Base-by-base conservation (phyloP, 1,140 invertebrate genomes). In the Riptortus pedestris region DNA sequence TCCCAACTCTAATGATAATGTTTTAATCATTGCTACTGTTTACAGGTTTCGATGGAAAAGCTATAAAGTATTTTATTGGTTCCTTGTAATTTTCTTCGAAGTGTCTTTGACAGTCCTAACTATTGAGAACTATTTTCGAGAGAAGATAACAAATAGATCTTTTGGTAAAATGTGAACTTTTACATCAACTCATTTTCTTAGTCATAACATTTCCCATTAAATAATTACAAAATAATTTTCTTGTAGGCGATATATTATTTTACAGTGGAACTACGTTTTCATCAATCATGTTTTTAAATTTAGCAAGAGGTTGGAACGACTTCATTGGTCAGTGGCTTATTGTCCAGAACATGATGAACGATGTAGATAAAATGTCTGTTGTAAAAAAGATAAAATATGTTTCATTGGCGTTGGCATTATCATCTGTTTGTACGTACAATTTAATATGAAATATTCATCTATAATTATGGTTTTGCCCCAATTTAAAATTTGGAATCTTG, bases 181-280 rank as follows among this genome's bases (percentile, higher is more conserved):
- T 38, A 38, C 31, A 38, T 14, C 14, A 5, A 38, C 31, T 38
- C 31, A 5, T 38, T 7, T 7, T 38, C 14, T 38, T 38, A 38
- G 31, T 14, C n/a, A n/a, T n/a, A n/a, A n/a, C n/a, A 38, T 38
- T 38, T 38, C 14, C 31, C 5, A 38, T 38, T 38, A 7, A 38
- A 38, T 38, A 38, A 38, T n/a, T n/a, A n/a, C n/a, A n/a, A n/a
- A n/a, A n/a, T n/a, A n/a, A n/a, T 14, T 14, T 18, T 55, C 18
- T 55, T 55, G 20, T 14, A 55, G 51, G 51, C 22, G 51, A 55
- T 24, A 55, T 55, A 1, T 11, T 55, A 24, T 55, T 55, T 55
- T 55, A 24, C 26, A 24, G 51, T 7, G 14, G 51, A 7, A 27
- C 24, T 11, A 16, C 24, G 18, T 24, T 22, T 24, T 24, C 26